Base-by-base conservation (phyloP, 2,113 vertebrate species). In the Podarcis raffonei region DNA sequence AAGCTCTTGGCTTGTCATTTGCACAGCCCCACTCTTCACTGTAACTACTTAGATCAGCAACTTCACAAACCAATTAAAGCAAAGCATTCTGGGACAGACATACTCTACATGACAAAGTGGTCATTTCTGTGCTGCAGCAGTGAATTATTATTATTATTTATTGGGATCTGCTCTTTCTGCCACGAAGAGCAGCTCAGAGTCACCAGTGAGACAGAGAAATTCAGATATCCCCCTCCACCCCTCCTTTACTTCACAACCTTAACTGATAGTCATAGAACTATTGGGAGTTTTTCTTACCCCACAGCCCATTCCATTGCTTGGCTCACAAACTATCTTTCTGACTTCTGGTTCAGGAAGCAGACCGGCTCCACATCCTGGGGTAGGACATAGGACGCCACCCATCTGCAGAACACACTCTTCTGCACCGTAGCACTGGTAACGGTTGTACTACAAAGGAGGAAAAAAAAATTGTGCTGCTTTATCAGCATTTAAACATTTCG, bases 361-460 rank as follows among this genome's bases (percentile, higher is more conserved):
- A 30, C 98, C 98, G 0, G 98, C 98, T 65, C 98, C 98, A 15
- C 98, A 99, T 93, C 97, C 97, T 0, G 98, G 97, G 12, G 96
- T 95, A 0, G 98, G 98, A 91, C 98, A 99, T 92, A 99, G 94
- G 84, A 98, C 95, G 4, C 98, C 98, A 1, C 98, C 98, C 95
- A 97, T 97, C 91, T 92, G 96, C 86, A 98, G 96, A 91, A 99
- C 95, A 0, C 97, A 99, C 65, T 98, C 98, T 87, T 99, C 98
- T 0, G 98, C 97, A 0, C 96, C 98, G 2, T 98, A 99, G 25
- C 94, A 95, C 93, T 98, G 98, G 95, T 99, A 99, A 3, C 98
- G 97, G 77, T 96, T 96, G 89, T 99, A 99, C 98, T 99, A n/a
- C 59, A 84, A 92, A 1, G n/a, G 2, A 87, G 66, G 4, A 37